Evolutionary conservation across 2,797 vertebrate species (phyloP).

Genomic region (Choloepus didactylus): DNA sequence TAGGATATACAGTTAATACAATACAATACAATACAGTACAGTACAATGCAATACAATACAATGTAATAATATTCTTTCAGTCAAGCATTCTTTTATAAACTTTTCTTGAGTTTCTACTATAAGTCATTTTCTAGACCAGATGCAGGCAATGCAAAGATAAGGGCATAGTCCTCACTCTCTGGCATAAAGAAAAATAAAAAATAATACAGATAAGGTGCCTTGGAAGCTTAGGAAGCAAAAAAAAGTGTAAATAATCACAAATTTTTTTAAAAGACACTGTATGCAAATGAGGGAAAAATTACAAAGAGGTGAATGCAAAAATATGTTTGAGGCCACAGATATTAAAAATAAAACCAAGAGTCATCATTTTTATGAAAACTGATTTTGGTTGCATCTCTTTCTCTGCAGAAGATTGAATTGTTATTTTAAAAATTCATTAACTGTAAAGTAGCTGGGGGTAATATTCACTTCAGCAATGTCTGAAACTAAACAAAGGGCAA

Average conservation of each 20-base stretch:
- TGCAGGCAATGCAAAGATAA: background rate
- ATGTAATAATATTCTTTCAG: background rate
- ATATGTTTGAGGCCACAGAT: background rate
- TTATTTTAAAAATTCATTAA: constrained; percentile 30
- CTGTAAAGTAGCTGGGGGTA: background rate
- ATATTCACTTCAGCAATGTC: background rate
- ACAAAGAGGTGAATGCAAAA: background rate
- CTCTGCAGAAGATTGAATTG: background rate
- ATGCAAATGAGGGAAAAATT: background rate
- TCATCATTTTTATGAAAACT: background rate
- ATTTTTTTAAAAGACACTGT: background rate
- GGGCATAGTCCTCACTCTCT: background rate
- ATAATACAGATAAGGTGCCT: background rate
- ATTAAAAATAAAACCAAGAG: constrained; percentile 41
- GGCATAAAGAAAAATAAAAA: constrained; percentile 18
- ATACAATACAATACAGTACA: no score
- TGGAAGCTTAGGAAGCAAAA: background rate
- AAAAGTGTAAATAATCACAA: constrained; percentile 22
- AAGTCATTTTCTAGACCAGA: constrained; percentile 16
- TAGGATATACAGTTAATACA: background rate
- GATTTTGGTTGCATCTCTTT: background rate
- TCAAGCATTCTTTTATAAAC: background rate
- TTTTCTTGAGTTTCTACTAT: background rate
- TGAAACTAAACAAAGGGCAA: background rate
- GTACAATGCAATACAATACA: background rate